Conservation (phyloP, 2,888 invertebrate genomes). For the Tethea ocularis region DNA sequence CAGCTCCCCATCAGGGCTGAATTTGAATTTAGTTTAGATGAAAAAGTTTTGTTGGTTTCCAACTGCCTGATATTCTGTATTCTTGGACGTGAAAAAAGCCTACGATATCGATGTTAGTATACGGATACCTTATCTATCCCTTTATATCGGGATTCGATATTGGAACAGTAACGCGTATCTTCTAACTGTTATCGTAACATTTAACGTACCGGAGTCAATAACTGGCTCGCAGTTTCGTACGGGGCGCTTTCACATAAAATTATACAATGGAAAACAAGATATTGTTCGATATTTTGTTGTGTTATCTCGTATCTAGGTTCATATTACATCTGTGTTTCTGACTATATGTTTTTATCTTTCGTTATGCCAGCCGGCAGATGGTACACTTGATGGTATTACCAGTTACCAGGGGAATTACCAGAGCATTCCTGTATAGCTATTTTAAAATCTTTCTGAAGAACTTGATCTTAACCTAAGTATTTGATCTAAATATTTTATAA, state of each 20-base stretch:
- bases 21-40: no score
- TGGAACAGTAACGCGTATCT: conserved; percentile 47
- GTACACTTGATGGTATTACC: no score
- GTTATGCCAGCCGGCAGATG: no score
- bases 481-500: no score
- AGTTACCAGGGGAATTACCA: no score
- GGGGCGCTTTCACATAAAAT: conserved; percentile 23
- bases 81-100: no score
- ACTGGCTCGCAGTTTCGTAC: conserved; percentile 24
- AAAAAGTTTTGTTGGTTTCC: no score
- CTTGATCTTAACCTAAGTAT: no score
- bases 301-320: not conserved
- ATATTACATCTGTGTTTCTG: not conserved
- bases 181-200: conserved; percentile 50
- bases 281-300: conserved; percentile 5
- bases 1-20: no score
- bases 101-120: not conserved
- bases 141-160: conserved; percentile 36
- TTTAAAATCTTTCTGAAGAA: no score
- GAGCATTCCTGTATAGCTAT: no score
- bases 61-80: no score
- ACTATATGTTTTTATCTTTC: not conserved
- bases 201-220: conserved; percentile 48
- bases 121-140: conserved; percentile 6
- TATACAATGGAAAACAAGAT: conserved; percentile 23